Evolutionary conservation across 2,797 vertebrate species (phyloP).

Genomic region (Sitta carolinensis): DNA sequence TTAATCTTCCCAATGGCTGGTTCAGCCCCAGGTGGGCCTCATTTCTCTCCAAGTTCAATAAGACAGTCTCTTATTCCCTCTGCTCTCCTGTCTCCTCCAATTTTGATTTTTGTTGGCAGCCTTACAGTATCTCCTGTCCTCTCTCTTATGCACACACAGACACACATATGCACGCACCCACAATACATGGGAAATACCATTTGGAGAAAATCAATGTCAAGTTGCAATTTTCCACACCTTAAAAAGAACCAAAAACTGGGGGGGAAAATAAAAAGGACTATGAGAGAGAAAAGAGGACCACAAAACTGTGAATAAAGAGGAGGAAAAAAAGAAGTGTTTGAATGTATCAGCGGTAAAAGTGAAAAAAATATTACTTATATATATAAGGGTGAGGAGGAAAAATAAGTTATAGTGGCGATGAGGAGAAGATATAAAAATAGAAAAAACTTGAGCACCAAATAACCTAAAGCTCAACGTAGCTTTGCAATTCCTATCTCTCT

Average conservation of each 20-base stretch:
- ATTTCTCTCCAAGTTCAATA: conserved; percentile 71
- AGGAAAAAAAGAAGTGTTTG: neutral
- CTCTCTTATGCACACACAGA: neutral
- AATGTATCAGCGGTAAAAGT: neutral
- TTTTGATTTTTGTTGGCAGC: conserved; percentile 65
- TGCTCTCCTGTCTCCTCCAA: conserved; percentile 65
- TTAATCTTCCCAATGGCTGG: conserved; percentile 73
- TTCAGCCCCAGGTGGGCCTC: conserved; percentile 68
- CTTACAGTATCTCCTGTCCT: conserved; percentile 30
- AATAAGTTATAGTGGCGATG: neutral
- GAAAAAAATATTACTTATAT: neutral
- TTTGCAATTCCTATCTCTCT: neutral
- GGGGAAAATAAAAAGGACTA: accelerated
- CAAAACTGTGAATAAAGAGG: neutral
- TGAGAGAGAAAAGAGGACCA: neutral
- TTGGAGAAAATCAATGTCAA: neutral
- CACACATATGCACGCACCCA: neutral
- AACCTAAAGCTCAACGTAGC: neutral
- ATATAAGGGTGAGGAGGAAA: neutral
- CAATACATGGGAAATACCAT: conserved; percentile 12
- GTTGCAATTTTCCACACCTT: neutral
- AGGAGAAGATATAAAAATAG: neutral
- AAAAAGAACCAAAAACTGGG: neutral
- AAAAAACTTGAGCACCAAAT: neutral
- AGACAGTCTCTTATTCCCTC: conserved; percentile 67